phyloP scores from a whole-genome alignment of 2,888 invertebrate genomes.

The Cosmorhoe ocellata region DNA sequence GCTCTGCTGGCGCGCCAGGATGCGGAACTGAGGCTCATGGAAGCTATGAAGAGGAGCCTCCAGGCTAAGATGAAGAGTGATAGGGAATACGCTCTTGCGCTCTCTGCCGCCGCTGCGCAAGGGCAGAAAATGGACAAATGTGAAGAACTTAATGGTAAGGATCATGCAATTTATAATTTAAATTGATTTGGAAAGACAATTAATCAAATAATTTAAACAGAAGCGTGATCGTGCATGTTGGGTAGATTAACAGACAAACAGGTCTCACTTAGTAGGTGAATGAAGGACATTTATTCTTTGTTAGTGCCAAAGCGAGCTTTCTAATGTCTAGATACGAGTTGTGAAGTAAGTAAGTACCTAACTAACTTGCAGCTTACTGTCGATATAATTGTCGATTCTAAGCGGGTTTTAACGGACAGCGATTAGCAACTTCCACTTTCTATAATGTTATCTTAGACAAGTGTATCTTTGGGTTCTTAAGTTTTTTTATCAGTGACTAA shows the following conservation, averaged over 20 bases:
- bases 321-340: slow-evolving; percentile 5
- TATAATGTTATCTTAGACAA: too few species aligned
- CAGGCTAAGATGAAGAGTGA: slow-evolving; percentile 95
- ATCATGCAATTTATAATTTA: too few species aligned
- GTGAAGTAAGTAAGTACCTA: neutral
- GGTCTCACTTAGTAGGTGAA: neutral
- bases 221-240: neutral
- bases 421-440: slow-evolving; percentile 11
- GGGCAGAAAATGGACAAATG: slow-evolving; percentile 92
- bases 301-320: slow-evolving; percentile 17
- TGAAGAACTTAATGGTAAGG: slow-evolving; percentile 86
- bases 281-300: slow-evolving; percentile 19
- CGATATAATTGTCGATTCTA: slow-evolving; percentile 7
- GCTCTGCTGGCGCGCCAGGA: slow-evolving; percentile 95
- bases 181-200: too few species aligned
- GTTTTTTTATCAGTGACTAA: too few species aligned
- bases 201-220: neutral
- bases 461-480: too few species aligned
- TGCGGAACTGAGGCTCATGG: slow-evolving; percentile 95
- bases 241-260: neutral
- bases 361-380: neutral
- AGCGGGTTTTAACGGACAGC: slow-evolving; percentile 3
- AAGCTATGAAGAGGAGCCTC: slow-evolving; percentile 94
- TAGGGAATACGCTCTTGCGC: slow-evolving; percentile 93
- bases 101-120: slow-evolving; percentile 90